Evolutionary conservation across 2,113 vertebrate species (phyloP), one percentile per base, ranked within the genome.

Genomic region (Poeciliopsis retropinna): DNA sequence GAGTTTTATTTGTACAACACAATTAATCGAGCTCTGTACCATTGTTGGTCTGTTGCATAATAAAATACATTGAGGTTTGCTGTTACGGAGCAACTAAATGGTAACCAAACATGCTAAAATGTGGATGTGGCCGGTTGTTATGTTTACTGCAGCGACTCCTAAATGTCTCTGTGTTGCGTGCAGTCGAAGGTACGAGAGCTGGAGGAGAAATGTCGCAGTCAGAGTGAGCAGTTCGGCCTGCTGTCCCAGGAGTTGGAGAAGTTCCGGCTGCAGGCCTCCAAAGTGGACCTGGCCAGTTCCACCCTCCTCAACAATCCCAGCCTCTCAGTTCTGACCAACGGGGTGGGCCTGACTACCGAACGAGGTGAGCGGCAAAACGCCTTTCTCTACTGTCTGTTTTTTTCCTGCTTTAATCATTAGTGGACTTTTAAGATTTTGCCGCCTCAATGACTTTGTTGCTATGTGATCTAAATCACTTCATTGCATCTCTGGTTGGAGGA

Each of bases 121-220:
- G 60, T 82, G 70, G 31, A 60, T 73, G 70, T 64, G 64, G 11
- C 28, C 44, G 14, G 8, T 73, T 30, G 51, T 1, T 34, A 12
- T 10, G 19, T 11, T 15, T 61, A 15, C n/a, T 19, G 14, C 32
- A 4, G 27, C 9, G 27, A 54, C 67, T 5, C 60, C 27, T 39
- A 30, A 54, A 4, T 57, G 14, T 32, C 9, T 66, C 1, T 31
- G 10, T 51, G 34, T 71, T 54, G 47, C 82, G 66, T 72, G 4
- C 81, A 99, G 98, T 96, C 96, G 27, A 96, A 97, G 75, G 98
- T 99, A 57, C 96, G 94, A 62, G 96, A 98, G 61, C 95, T 99
- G 72, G 98, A 99, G 87, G 97, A 97, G 2, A 97, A 98, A 81
- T 99, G 98, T 79, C 97, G 96, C 67, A 98, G 91, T 86, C 98